A percentile compares a stretch with the other conserved stretches of the same genome.
phyloP scores from a whole-genome alignment of 2,113 vertebrate species.

The Amphiprion ocellaris region DNA sequence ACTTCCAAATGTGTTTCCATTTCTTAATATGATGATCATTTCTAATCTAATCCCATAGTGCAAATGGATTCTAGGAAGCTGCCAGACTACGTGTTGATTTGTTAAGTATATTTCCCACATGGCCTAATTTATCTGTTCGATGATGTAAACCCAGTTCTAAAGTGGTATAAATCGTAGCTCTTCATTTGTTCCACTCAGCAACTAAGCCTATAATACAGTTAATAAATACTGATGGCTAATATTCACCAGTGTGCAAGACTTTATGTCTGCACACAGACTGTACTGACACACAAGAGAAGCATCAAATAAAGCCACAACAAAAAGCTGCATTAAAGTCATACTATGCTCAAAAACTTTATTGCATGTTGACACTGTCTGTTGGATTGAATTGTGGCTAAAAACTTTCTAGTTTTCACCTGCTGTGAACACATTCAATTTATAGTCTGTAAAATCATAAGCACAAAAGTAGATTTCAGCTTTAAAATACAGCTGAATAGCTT shows the following conservation, averaged over 20 bases:
- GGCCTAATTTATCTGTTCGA: slow-evolving; percentile 10
- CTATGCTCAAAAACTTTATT: not conserved
- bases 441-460: not conserved
- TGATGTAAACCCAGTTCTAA: slow-evolving; percentile 1
- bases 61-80: not conserved
- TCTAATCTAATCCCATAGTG: slow-evolving; percentile 11
- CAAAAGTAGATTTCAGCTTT: not conserved
- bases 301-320: slow-evolving; percentile 1
- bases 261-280: not conserved
- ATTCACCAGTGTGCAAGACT: not conserved
- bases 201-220: slow-evolving; percentile 1
- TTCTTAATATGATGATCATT: not conserved
- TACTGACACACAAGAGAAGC: not conserved
- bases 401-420: not conserved
- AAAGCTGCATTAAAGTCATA: not conserved
- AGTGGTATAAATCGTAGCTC: not conserved
- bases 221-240: not conserved
- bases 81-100: not conserved
- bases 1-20: not conserved
- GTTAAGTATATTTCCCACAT: not conserved
- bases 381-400: not conserved
- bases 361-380: not conserved
- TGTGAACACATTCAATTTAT: not conserved
- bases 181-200: not conserved
- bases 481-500: too few species aligned